Conservation (phyloP, 2,797 vertebrate species). For the Sebastolobus alascanus region DNA sequence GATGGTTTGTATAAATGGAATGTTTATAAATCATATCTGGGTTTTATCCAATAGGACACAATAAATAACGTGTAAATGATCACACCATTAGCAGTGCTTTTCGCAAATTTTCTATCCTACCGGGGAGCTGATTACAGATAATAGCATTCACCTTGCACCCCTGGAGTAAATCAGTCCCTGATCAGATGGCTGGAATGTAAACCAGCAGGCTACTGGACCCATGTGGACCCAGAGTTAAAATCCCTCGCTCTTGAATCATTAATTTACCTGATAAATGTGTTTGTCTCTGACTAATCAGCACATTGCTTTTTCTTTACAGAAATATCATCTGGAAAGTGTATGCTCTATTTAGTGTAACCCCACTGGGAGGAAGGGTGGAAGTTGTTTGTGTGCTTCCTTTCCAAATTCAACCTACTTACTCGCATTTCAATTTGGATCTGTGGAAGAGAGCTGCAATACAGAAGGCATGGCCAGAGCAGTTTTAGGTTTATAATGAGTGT, state of each 20-base stretch:
- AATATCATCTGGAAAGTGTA: not conserved
- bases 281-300: not conserved
- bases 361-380: not conserved
- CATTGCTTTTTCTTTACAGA: not conserved
- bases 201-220: constrained; percentile 34
- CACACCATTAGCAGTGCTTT: not conserved
- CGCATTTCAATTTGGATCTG: not conserved
- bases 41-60: constrained; percentile 6
- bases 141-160: constrained; percentile 44
- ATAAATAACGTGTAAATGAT: constrained; percentile 10
- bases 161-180: constrained; percentile 39
- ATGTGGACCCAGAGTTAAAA: constrained; percentile 18
- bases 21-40: not conserved
- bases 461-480: not conserved
- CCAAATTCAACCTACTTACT: not conserved
- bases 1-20: not conserved
- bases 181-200: constrained; percentile 46
- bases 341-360: not conserved
- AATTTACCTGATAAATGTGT: constrained; percentile 11
- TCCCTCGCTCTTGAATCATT: constrained; percentile 10
- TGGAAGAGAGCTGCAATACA: not conserved
- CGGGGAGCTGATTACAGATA: constrained; percentile 52
- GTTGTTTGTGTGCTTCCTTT: not conserved
- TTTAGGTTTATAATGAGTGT: not conserved
- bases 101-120: constrained; percentile 23